A percentile compares a stretch with the other conserved stretches of the same genome.
Evolutionary conservation across 2,888 invertebrate species (phyloP).

Genomic region (Pyralis farinalis): DNA sequence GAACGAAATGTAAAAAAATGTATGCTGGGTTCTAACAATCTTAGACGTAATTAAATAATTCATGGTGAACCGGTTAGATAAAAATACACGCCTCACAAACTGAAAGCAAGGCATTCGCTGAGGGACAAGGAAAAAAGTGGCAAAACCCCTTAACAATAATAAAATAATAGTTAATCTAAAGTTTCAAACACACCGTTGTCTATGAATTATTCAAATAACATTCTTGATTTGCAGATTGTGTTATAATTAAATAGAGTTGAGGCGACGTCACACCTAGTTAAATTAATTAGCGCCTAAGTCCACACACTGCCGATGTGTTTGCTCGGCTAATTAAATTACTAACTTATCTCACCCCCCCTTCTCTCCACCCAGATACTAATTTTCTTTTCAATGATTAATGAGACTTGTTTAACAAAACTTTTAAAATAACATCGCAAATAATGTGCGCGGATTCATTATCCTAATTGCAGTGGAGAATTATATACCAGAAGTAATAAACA

Average conservation of each 20-base stretch:
- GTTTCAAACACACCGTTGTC: background rate
- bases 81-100: no score
- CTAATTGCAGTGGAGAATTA: background rate
- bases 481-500: conserved; percentile 9
- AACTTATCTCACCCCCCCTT: background rate
- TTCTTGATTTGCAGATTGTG: conserved; percentile 2
- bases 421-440: conserved; percentile 3
- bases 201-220: background rate
- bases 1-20: no score
- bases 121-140: no score
- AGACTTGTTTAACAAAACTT: background rate
- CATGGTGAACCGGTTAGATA: no score
- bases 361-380: background rate
- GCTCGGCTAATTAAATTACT: conserved; percentile 4
- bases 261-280: conserved; percentile 2
- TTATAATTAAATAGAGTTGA: conserved; percentile 2
- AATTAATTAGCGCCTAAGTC: conserved; percentile 13
- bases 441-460: conserved; percentile 2
- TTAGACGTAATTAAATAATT: no score
- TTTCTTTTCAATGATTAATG: conserved; percentile 8
- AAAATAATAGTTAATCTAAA: no score
- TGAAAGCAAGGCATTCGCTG: no score
- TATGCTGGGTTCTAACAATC: no score
- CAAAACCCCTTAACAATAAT: no score
- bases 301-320: conserved; percentile 6